Conservation (phyloP, 2,113 vertebrate species). For the Grammomys surdaster region DNA sequence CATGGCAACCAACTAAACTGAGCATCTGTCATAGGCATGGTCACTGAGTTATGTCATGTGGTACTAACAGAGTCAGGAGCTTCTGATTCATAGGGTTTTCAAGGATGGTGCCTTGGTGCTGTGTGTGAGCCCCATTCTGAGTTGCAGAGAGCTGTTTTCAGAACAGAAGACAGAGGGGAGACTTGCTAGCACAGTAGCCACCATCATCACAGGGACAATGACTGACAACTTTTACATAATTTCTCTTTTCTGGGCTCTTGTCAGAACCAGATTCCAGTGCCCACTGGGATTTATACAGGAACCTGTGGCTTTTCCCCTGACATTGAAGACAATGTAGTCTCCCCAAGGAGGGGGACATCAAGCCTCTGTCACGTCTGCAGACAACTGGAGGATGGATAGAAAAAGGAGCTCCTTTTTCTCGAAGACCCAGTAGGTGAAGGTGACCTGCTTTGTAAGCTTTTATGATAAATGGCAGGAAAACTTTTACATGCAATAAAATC, state of each 20-base stretch:
- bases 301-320: neutral
- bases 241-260: neutral
- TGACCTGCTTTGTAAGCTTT: neutral
- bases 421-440: neutral
- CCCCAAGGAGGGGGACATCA: neutral
- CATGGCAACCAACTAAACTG: neutral
- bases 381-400: neutral
- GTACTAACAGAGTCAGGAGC: too few species aligned
- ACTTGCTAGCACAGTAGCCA: neutral
- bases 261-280: neutral
- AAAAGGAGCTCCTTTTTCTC: neutral
- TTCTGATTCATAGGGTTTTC: neutral
- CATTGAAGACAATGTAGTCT: neutral
- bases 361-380: too few species aligned
- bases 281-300: neutral
- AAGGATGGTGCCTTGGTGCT: neutral
- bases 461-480: neutral
- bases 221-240: neutral
- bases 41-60: neutral
- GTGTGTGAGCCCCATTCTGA: neutral
- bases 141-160: neutral
- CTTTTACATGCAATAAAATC: neutral
- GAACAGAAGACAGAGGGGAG: neutral
- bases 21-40: neutral
- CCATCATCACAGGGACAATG: neutral